Evolutionary conservation across 2,888 invertebrate species (phyloP), one percentile per base, ranked within the genome.

Genomic region (Seira sanloemensis): DNA sequence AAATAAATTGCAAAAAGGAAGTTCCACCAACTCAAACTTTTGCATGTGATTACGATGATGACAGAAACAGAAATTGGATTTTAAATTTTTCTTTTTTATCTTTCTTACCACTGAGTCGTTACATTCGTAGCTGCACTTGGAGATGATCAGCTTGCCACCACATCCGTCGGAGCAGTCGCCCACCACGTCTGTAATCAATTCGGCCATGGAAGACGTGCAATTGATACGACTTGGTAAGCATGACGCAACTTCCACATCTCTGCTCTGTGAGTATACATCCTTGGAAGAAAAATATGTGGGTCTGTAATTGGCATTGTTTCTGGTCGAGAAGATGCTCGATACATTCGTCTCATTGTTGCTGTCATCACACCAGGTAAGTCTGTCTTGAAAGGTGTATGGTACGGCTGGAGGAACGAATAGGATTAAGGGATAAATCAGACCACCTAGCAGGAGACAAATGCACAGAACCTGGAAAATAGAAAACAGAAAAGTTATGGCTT

Each of bases 111-210:
- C 12, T n/a, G 85, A 81, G 62, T 87, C 87, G 50, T 86, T 77
- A 37, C 88, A 87, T 16, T 79, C 67, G 37, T 73, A 84, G n/a
- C 74, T 75, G 73, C 89, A 89, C 18, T 85, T 86, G 73, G 87
- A 85, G 54, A 89, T 72, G 67, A 88, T 85, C 68, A 89, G 81
- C 75, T 87, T 87, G 9, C 86, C 86, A 54, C 76, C 79, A 82
- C 89, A 89, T 71, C 86, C 86, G 68, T 89, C 87, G 54, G 86
- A 85, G 67, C 89, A 89, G 21, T 78, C 86, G 4, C 87, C 87
- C 68, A 80, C 86, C 27, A 73, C 65, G 46, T 87, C 82, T 67
- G 85, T 82, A 65, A 89, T 83, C 37, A 89, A 66, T 74, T 88
- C 87, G 7, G 87, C 72, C 72, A 81, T 67, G 19, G 71, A 66